Base-by-base conservation (phyloP, 2,797 vertebrate genomes). In the Rachycentron canadum region DNA sequence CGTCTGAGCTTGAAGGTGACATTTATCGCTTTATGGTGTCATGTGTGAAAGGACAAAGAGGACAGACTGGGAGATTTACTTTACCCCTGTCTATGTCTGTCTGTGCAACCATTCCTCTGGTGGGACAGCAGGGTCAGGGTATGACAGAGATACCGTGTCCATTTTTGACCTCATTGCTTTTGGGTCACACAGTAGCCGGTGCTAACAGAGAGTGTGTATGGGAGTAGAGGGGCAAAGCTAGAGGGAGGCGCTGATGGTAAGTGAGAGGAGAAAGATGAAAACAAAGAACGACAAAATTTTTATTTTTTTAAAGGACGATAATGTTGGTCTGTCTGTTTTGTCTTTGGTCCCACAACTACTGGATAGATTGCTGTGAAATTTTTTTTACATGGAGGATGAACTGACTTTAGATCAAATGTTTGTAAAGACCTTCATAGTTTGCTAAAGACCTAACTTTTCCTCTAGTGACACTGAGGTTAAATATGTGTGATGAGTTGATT, bases 61-160 rank as follows among this genome's bases (percentile, higher is more conserved):
- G 73, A 67, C 38, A 75, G 3, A 13, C 11, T 1, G 26, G 57
- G 58, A 77, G 70, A 86, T 80, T 78, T 69, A 82, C 68, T 73
- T 38, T 6, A 34, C 58, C 36, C 1, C 6, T 14, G 10, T 34
- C 25, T 25, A 2, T 26, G 47, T 64, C 43, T n/a, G 56, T 62
- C 19, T 28, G 2, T 30, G 28, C 11, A 23, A 4, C 1, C 43
- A 11, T 34, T 61, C 19, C 67, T 60, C 41, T 5, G 2, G 41
- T 50, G 55, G 45, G 38, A 66, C 61, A 7, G 26, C 4, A 8
- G 10, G 50, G 45, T 69, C 71, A 25, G 8, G 7, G 23, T 10
- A 2, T 43, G 49, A 70, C n/a, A 38, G 82, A 65, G 5, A 14
- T 10, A 9, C 16, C 9, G 14, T 21, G 12, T 53, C 56, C 30